Evolutionary conservation across 2,888 invertebrate genomes (phyloP).

Genomic region (Dione vanillae): DNA sequence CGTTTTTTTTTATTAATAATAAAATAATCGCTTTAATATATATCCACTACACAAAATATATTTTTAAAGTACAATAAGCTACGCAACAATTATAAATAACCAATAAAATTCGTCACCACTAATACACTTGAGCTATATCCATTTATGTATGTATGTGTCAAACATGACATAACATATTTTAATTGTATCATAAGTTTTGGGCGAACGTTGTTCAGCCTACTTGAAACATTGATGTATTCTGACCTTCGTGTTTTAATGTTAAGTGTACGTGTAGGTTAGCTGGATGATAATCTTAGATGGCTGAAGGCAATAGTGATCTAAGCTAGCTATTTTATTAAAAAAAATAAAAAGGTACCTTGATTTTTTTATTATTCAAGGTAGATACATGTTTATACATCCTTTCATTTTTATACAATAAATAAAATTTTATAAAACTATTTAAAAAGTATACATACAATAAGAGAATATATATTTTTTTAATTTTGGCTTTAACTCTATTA

Average conservation of each 20-base stretch:
- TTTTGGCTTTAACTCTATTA: too few species aligned
- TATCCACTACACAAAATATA: not conserved
- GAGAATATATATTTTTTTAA: too few species aligned
- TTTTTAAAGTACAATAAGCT: too few species aligned
- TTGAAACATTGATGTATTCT: constrained; percentile 58
- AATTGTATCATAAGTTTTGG: constrained; percentile 52
- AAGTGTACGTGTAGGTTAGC: constrained; percentile 52
- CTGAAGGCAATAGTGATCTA: constrained; percentile 34
- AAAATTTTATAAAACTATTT: too few species aligned
- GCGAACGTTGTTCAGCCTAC: constrained; percentile 55
- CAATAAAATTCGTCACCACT: not conserved
- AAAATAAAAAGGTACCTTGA: not conserved
- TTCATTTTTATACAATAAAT: too few species aligned
- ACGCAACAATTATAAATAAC: not conserved
- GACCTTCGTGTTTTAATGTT: constrained; percentile 63
- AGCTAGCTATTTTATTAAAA: constrained; percentile 16
- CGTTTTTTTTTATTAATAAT: too few species aligned
- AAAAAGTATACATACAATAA: too few species aligned
- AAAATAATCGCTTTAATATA: not conserved
- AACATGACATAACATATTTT: constrained; percentile 11
- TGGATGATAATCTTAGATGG: constrained; percentile 27
- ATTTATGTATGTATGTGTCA: not conserved
- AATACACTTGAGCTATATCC: not conserved
- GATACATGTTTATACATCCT: too few species aligned
- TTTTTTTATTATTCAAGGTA: constrained; percentile 17